These are phyloP conservation scores for Onthophagus taurus DNA, from an alignment of 1,140 invertebrate species.

Conservation along the genomic window DNA sequence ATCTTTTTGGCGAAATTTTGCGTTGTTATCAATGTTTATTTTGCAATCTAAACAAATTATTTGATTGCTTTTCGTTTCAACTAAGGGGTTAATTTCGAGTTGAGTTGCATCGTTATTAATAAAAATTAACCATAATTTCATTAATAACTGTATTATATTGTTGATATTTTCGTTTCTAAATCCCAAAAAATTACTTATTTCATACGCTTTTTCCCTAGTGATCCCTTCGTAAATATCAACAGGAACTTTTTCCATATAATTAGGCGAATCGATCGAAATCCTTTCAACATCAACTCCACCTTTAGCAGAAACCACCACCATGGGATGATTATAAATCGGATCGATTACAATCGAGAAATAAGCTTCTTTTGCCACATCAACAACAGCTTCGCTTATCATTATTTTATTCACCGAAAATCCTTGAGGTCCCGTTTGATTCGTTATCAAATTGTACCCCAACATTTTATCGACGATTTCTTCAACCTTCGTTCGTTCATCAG, in stretches of 20 bases:
- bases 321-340: background rate
- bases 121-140: slow-evolving; percentile 13
- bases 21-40: slow-evolving; percentile 87
- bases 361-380: background rate
- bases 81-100: slow-evolving; percentile 90
- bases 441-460: slow-evolving; percentile 6
- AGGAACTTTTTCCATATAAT: background rate
- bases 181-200: background rate
- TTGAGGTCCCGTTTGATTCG: background rate
- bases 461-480: background rate
- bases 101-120: slow-evolving; percentile 10
- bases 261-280: background rate
- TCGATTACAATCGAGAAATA: background rate
- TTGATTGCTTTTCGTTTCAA: slow-evolving; percentile 74
- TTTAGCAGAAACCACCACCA: background rate
- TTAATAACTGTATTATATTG: background rate
- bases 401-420: background rate
- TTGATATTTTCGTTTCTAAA: background rate
- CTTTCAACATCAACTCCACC: slow-evolving; percentile 2
- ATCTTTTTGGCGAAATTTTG: slow-evolving; percentile 83
- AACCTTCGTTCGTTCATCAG: background rate
- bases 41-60: slow-evolving; percentile 89
- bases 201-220: background rate
- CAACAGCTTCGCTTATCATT: background rate
- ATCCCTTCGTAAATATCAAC: slow-evolving; percentile 4